Evolutionary conservation across 2,797 vertebrate species (phyloP).

Genomic region (Sebastes diploproa): DNA sequence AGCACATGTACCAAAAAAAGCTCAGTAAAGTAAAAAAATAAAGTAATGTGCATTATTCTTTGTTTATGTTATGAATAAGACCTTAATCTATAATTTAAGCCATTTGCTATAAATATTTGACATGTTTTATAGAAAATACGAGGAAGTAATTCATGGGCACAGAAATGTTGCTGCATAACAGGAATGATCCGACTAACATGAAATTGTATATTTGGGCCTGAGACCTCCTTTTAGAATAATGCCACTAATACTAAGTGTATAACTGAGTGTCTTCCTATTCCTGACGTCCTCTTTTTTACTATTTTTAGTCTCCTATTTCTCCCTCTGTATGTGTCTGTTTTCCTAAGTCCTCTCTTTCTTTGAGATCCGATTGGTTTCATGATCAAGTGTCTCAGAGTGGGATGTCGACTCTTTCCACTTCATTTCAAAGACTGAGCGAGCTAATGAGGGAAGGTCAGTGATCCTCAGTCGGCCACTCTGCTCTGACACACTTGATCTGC

Average conservation of each 20-base stretch:
- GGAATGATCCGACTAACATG: background rate
- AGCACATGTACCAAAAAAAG: too few species aligned
- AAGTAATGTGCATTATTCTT: too few species aligned
- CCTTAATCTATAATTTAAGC: too few species aligned
- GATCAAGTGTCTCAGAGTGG: constrained; percentile 43
- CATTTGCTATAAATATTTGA: too few species aligned
- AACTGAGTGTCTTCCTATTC: background rate
- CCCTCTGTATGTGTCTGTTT: background rate
- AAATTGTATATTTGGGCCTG: constrained; percentile 21
- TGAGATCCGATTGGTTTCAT: constrained; percentile 31
- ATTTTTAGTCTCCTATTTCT: background rate
- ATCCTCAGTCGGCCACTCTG: constrained; percentile 3
- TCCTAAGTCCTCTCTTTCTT: background rate
- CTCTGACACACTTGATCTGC: constrained; percentile 28
- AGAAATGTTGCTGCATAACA: too few species aligned
- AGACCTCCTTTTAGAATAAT: constrained; percentile 25
- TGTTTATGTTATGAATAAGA: too few species aligned
- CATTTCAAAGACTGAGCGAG: constrained; percentile 37
- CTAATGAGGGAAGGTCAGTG: constrained; percentile 44
- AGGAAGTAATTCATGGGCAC: too few species aligned
- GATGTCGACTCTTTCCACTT: constrained; percentile 9
- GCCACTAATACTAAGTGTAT: background rate
- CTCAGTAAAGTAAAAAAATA: too few species aligned
- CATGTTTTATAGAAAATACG: too few species aligned
- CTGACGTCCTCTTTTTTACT: background rate